Evolutionary conservation across 2,797 vertebrate genomes (phyloP), one percentile per base, ranked within the genome.

Genomic region (Fistularia tabacaria): DNA sequence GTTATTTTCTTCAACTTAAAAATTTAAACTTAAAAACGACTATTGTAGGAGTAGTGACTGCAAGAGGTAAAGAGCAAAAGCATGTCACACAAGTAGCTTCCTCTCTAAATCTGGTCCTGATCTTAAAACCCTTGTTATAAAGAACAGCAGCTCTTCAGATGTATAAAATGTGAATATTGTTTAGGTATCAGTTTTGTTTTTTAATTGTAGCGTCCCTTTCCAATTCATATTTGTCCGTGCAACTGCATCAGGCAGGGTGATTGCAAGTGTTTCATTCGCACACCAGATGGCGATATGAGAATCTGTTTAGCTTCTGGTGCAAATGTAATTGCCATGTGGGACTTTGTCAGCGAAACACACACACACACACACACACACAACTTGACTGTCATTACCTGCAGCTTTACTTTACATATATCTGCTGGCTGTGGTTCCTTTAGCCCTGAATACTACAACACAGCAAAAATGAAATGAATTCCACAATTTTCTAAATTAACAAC

Each of bases 221-320:
- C 25, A 2, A n/a, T 11, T 48, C 3, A 7, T 13, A 14, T 46
- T 9, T 71, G 53, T 13, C 36, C 10, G 45, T 62, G 10, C 51
- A 37, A 59, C 44, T 45, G 56, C 59, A 54, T 40, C 58, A 48
- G 66, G 37, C 51, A 39, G n/a, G 46, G 12, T n/a, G 10, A 37
- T 44, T 75, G 74, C 65, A 74, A 61, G 61, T 76, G 40, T 74
- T 59, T 63, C 53, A 38, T 36, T 80, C 58, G 51, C 48, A 77
- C 85, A 74, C 77, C 81, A 86, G 86, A 82, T 83, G 86, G 83
- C 80, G 72, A 57, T 63, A 55, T 73, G 70, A 58, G 65, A 68
- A 49, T 77, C 59, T 52, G 58, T 76, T 77, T 58, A 72, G 57
- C 47, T 45, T 7, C 36, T 46, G 12, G 49, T 68, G 45, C 48